Evolutionary conservation across 2,113 vertebrate species (phyloP), one percentile per base, ranked within the genome.

Genomic region (Nycticebus coucang): DNA sequence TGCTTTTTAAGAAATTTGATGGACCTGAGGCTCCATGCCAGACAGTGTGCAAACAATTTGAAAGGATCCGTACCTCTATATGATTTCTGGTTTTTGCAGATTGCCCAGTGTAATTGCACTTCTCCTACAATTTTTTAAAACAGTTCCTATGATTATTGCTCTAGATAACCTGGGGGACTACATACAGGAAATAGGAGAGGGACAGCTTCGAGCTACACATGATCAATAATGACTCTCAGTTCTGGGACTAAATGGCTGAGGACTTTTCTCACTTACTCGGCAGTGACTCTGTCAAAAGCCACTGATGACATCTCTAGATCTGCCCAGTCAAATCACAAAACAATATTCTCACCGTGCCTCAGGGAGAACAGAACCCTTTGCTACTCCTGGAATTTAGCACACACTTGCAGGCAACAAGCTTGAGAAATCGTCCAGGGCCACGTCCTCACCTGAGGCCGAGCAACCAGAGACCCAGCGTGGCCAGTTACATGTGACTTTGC

Each of bases 281-380:
- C 91, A 87, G 24, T 2, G 45, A 66, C 64, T 92, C 86, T 11
- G n/a, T 93, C 86, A 83, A 95, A 95, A 96, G 78, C 69, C 59
- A 78, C 79, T 87, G 83, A 95, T 96, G 62, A 26, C 80, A 95
- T 91, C 83, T 97, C 92, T 96, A 41, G 14, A 88, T 89, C 66
- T 89, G 86, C 64, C 75, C 71, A 66, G 79, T 86, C 81, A 74
- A 81, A 89, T 71, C 80, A 81, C 59, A 87, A 77, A 77, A 71
- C 69, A 26, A 10, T 18, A 69, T 75, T 83, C 79, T 88, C 24
- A n/a, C 53, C 21, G 9, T 35, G 45, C 66, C 64, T 87, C 64
- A 68, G 92, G 60, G 35, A 92, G 69, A 24, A 53, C 41, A 95
- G 84, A 89, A 68, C 62, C 64, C 21, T 81, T 24, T 45, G 45